A percentile compares a stretch with the other conserved stretches of the same genome.
phyloP scores from a whole-genome alignment of 1,140 invertebrate genomes.

The Pteromalus puparum region DNA sequence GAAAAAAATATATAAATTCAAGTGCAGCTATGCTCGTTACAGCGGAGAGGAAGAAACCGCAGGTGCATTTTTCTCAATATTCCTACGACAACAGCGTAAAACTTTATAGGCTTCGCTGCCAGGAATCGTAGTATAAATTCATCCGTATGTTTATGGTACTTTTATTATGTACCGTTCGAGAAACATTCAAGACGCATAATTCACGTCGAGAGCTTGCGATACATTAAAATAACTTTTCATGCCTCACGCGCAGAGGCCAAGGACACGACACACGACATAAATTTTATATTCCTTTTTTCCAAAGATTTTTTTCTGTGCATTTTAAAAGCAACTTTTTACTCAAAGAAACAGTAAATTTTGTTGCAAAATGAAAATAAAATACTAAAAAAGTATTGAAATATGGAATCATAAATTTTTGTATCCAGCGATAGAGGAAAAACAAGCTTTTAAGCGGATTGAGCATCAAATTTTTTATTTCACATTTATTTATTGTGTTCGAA shows the following conservation, averaged over 20 bases:
- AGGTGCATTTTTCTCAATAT: conserved; percentile 13
- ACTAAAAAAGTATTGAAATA: too few species aligned
- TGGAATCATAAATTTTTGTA: too few species aligned
- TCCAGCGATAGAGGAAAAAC: too few species aligned
- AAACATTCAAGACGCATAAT: neutral
- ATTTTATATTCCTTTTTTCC: neutral
- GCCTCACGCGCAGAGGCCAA: too few species aligned
- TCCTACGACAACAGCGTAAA: neutral
- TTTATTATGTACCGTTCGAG: neutral
- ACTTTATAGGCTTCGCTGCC: neutral
- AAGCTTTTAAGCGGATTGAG: too few species aligned
- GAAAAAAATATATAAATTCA: neutral
- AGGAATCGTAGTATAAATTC: conserved; percentile 1
- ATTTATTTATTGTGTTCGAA: too few species aligned
- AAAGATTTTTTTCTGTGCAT: neutral
- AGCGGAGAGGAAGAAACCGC: neutral
- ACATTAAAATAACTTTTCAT: conserved; percentile 5
- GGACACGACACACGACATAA: too few species aligned
- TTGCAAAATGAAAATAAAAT: too few species aligned
- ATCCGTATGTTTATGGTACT: neutral
- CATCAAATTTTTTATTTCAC: too few species aligned
- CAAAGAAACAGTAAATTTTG: too few species aligned
- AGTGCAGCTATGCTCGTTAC: neutral
- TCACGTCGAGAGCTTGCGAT: neutral
- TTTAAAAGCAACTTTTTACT: neutral